Base-by-base conservation (phyloP, 2,888 invertebrate genomes). In the Malacosoma neustria region DNA sequence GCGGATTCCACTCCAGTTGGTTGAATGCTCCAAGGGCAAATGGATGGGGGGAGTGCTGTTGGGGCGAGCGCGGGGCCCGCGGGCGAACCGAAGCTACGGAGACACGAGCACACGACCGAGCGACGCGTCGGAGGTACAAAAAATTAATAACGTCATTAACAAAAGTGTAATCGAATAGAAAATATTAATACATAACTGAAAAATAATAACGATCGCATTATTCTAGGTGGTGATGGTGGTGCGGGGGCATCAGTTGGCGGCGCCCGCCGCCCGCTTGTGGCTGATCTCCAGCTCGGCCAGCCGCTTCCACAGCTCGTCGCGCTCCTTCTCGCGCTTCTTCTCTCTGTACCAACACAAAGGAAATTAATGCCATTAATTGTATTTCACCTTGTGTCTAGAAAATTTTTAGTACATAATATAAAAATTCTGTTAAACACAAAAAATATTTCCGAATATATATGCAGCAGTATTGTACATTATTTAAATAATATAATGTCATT, bases 291-390 rank as follows among this genome's bases (percentile, higher is more conserved):
- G 89, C 88, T 96, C 95, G 68, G 92, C 93, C 81, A 97, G 88
- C 87, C 92, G 93, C 88, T 95, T 96, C 99, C 99, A 99, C 79
- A 99, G 88, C 85, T 99, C 99, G 79, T 80, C 97, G 89, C 89
- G 99, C 95, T 88, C 98, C 92, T 89, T 98, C 95, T 85, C 96
- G 88, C 89, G 96, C 93, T 89, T 96, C 94, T 89, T 98, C 95
- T 89, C 97, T 96, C 87, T 87, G 72, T 29, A n/a, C n/a, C n/a
- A n/a, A n/a, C n/a, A n/a, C n/a, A n/a, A n/a, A n/a, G n/a, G n/a
- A n/a, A n/a, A n/a, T n/a, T n/a, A n/a, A n/a, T n/a, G n/a, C n/a
- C n/a, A n/a, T n/a, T n/a, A n/a, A n/a, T n/a, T n/a, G n/a, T n/a
- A n/a, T n/a, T n/a, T n/a, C n/a, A n/a, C n/a, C n/a, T n/a, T n/a